Conservation (phyloP, 53 echinoderm and acorn worm genomes). For the Apostichopus leukothele region DNA sequence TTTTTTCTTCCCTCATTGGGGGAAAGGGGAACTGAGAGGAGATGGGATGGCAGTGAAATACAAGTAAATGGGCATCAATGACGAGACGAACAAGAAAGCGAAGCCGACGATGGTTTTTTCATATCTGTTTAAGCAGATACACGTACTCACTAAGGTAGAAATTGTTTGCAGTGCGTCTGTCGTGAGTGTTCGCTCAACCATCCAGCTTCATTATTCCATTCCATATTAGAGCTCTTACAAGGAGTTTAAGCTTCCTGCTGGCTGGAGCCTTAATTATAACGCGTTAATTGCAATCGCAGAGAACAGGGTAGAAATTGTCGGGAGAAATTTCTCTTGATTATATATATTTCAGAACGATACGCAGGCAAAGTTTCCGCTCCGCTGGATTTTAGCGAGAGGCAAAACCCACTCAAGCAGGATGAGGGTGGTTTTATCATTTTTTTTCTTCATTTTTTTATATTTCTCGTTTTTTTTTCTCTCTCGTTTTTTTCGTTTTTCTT, state of each 20-base stretch:
- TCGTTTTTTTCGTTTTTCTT: neutral
- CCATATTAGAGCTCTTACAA: neutral
- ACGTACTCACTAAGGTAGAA: too few species aligned
- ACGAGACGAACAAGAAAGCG: too few species aligned
- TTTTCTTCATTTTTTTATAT: neutral
- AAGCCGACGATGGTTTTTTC: too few species aligned
- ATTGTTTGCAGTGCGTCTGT: neutral
- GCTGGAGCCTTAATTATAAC: constrained; percentile 32
- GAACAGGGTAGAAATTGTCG: neutral
- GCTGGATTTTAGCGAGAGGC: constrained; percentile 37
- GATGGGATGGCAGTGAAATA: too few species aligned
- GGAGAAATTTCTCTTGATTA: neutral
- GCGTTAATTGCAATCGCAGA: constrained; percentile 39
- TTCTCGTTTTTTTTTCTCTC: neutral
- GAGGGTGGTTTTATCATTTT: constrained; percentile 15
- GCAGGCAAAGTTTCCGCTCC: constrained; percentile 37
- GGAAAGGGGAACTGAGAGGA: too few species aligned
- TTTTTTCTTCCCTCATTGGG: too few species aligned
- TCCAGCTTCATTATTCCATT: constrained; percentile 23
- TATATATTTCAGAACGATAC: constrained; percentile 14
- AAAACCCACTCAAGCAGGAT: constrained; percentile 30
- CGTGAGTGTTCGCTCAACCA: constrained; percentile 20
- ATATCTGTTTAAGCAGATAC: too few species aligned
- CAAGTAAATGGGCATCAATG: too few species aligned
- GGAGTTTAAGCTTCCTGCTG: constrained; percentile 23